Conservation (phyloP, 2,797 vertebrate genomes). For the Adelosebastes latens region DNA sequence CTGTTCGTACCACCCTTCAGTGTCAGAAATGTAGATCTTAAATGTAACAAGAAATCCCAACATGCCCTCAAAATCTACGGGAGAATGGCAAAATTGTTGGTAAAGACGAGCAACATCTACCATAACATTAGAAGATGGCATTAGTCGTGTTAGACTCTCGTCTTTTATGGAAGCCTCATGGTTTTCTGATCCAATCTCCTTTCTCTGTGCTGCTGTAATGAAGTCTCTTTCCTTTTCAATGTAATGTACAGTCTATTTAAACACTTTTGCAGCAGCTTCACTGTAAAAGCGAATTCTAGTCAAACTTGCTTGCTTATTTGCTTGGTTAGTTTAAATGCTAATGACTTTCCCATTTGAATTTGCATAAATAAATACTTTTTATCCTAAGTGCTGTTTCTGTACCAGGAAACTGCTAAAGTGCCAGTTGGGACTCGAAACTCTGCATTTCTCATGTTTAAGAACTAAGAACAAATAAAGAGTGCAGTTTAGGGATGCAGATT, state of each 20-base stretch:
- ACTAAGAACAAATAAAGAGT: not conserved
- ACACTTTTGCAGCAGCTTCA: not conserved
- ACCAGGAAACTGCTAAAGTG: not conserved
- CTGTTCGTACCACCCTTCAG: not conserved
- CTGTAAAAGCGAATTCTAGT: not conserved
- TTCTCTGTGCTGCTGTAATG: not conserved
- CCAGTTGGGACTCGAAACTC: not conserved
- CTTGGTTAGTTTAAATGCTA: not conserved
- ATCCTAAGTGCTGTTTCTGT: not conserved
- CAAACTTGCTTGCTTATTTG: not conserved
- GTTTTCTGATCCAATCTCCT: conserved; percentile 10
- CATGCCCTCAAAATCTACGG: not conserved
- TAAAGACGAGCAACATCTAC: not conserved
- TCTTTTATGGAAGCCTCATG: conserved; percentile 5
- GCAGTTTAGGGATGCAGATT: too few species aligned
- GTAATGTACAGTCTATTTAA: conserved; percentile 7
- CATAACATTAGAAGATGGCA: not conserved
- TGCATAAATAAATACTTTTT: not conserved
- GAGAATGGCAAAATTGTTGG: not conserved
- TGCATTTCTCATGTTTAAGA: too few species aligned
- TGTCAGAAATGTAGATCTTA: not conserved
- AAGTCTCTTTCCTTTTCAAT: not conserved
- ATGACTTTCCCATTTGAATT: not conserved
- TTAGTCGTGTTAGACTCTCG: not conserved
- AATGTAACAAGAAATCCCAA: not conserved